phyloP scores from a whole-genome alignment of 2,113 vertebrate genomes.

The rabbit (Oryctolagus cuniculus) region DNA sequence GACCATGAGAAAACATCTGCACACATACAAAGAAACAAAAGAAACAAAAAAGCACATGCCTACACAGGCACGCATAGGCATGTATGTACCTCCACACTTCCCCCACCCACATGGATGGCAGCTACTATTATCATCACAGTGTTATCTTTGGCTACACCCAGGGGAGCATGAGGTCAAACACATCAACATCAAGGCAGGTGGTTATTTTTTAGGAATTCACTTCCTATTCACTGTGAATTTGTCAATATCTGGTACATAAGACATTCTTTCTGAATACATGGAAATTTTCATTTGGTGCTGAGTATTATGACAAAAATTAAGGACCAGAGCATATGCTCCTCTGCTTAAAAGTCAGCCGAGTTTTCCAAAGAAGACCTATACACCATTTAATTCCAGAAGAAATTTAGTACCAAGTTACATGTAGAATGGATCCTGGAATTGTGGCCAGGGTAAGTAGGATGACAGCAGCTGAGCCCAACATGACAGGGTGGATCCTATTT shows the following conservation, averaged over 20 bases:
- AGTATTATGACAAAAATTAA: constrained; percentile 24
- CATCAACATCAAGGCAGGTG: neutral
- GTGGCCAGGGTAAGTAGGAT: neutral
- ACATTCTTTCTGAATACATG: neutral
- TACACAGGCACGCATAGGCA: too few species aligned
- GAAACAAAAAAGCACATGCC: neutral
- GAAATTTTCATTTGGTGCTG: constrained; percentile 17
- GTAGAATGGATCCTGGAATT: neutral
- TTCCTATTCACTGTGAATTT: neutral
- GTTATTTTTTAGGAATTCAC: neutral
- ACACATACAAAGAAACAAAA: neutral
- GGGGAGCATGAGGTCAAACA: accelerated
- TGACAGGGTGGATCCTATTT: too few species aligned
- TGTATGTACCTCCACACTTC: too few species aligned
- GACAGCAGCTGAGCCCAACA: neutral
- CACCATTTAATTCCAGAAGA: neutral
- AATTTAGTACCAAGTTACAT: neutral
- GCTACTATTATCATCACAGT: neutral
- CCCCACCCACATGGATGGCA: neutral
- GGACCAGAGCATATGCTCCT: neutral
- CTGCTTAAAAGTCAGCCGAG: neutral
- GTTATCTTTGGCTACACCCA: neutral
- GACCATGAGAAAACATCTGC: neutral
- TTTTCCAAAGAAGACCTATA: neutral
- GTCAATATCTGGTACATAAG: neutral